Base-by-base conservation (phyloP, 2,113 vertebrate genomes). In the Lophura nycthemera region DNA sequence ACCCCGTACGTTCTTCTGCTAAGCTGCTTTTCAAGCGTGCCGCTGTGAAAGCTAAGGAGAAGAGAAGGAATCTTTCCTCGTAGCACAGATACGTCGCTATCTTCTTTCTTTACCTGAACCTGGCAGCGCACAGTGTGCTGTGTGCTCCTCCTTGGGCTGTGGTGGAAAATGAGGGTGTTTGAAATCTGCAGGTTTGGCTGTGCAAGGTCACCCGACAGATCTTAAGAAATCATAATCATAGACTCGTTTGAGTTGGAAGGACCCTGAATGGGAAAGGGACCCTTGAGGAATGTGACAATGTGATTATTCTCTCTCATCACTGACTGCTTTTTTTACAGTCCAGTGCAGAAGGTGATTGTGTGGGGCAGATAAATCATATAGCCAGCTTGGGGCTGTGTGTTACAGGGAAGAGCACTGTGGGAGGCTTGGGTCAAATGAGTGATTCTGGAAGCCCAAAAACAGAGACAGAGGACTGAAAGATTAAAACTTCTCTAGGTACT, bases 161-260 rank as follows among this genome's bases (percentile, higher is more conserved):
- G 82, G 85, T 95, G 85, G 85, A 79, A 95, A 76, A 64, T 52
- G 74, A 40, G 47, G 59, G 82, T 52, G 54, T 30, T 32, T 61
- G 71, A 82, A 83, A 61, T n/a, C n/a, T 19, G 47, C n/a, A 71
- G 67, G 11, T 25, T 38, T 52, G 8, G 2, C 75, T 54, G 50
- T 63, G 30, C 24, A 1, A 80, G 67, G 22, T 88, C 73, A 63
- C 76, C 85, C 54, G 30, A 66, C 63, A 73, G 36, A 63, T 70
- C 88, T 76, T 82, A 65, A 54, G 15, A 27, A 30, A 30, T 30
- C 27, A 17, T 30, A 29, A 17, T 30, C 15, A 17, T 54, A 17
- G 27, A 54, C 10, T 54, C 8, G 15, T 17, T 54, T 54, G 52
- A 30, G 52, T 17, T 54, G 52, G 52, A 54, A 30, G 15, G 52